These are phyloP conservation scores for Iselma pallidipennis DNA, from an alignment of 2,888 invertebrate species.

Conservation along the genomic window DNA sequence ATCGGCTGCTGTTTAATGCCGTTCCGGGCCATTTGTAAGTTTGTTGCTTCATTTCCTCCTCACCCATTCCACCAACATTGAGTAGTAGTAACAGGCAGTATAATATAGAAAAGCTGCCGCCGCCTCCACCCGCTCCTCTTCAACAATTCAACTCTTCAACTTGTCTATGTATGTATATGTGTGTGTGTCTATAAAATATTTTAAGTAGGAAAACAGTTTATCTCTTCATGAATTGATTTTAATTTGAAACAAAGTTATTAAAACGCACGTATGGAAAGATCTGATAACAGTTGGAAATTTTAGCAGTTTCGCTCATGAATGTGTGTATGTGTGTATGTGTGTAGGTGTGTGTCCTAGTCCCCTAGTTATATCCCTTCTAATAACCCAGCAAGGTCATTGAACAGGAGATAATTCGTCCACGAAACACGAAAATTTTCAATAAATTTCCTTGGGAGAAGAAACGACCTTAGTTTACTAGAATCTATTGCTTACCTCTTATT, in stretches of 20 bases:
- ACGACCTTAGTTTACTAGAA: too few relatives aligned
- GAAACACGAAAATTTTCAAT: background rate
- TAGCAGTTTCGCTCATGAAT: too few relatives aligned
- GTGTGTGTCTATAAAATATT: background rate
- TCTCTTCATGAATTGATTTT: background rate
- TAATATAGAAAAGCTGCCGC: background rate
- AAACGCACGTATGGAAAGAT: background rate
- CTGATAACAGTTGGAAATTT: too few relatives aligned
- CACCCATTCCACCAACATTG: constrained; percentile 23
- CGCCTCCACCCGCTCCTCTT: constrained; percentile 8
- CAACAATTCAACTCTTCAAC: background rate
- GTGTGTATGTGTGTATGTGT: too few relatives aligned
- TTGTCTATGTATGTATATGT: too few relatives aligned
- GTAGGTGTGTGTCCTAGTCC: too few relatives aligned
- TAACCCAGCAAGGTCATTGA: background rate
- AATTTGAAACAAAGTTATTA: background rate
- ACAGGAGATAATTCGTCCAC: background rate
- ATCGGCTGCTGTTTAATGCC: constrained; percentile 53
- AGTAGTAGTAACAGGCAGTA: background rate
- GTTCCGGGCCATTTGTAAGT: constrained; percentile 56
- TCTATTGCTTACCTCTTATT: too few relatives aligned
- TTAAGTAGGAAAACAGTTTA: background rate
- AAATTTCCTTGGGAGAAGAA: background rate
- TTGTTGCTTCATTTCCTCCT: constrained; percentile 55
- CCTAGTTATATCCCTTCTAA: too few relatives aligned